Percentiles rank a stretch among this genome's conserved stretches.
Evolutionary conservation across 2,113 vertebrate genomes (phyloP).

Genomic region (Perca schrenkii): DNA sequence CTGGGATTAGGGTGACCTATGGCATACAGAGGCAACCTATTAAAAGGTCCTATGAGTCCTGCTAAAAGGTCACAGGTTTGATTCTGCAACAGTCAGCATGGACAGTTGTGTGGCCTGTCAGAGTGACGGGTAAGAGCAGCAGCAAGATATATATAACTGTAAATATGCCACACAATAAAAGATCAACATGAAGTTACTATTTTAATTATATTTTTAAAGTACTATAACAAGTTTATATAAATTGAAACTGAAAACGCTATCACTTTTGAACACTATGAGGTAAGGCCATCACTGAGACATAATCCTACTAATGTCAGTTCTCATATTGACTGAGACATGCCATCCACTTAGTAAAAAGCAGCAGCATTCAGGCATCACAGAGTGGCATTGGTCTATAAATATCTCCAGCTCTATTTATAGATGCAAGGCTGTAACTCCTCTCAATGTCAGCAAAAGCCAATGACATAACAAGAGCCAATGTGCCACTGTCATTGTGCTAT

Average conservation of each 20-base stretch:
- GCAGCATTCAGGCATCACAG: slow-evolving; percentile 32
- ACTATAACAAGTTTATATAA: background rate
- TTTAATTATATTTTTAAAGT: background rate
- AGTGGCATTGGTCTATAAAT: slow-evolving; percentile 70
- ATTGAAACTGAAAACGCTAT: background rate
- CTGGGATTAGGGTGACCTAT: slow-evolving; percentile 18
- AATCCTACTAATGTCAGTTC: slow-evolving; percentile 22
- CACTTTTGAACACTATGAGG: background rate
- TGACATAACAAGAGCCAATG: slow-evolving; percentile 54
- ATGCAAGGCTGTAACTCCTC: slow-evolving; percentile 48
- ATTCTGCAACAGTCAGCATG: background rate
- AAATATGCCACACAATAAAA: background rate
- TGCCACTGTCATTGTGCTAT: slow-evolving; percentile 7
- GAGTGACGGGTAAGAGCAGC: background rate
- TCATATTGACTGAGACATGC: slow-evolving; percentile 43
- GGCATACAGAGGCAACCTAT: slow-evolving; percentile 2
- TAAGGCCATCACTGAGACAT: slow-evolving; percentile 9
- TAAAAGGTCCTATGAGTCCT: slow-evolving; percentile 21
- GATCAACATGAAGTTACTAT: background rate
- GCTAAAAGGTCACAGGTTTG: slow-evolving; percentile 14
- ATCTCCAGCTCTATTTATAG: slow-evolving; percentile 74
- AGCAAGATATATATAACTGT: background rate
- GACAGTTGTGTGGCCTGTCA: background rate
- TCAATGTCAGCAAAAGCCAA: slow-evolving; percentile 63
- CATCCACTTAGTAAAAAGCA: slow-evolving; percentile 28